Percentiles rank a stretch among this genome's conserved stretches.
phyloP scores from a whole-genome alignment of 64 coral and sea anemone species.

The Montipora cactus region DNA sequence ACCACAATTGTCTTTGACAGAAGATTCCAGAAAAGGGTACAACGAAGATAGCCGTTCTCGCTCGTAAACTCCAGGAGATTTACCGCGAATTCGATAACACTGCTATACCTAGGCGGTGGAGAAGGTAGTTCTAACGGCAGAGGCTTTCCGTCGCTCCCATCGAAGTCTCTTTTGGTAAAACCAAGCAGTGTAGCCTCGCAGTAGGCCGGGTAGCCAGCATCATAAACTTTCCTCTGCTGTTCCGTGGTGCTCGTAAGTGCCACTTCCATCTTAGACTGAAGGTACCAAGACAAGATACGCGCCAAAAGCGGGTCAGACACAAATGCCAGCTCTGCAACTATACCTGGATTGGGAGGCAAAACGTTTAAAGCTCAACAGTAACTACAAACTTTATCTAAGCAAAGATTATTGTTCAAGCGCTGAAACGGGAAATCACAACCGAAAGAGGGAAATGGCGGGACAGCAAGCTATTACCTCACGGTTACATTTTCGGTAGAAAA shows the following conservation, averaged over 20 bases:
- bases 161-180: slow-evolving; percentile 68
- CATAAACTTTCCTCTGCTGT: slow-evolving; percentile 85
- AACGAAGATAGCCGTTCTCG: slow-evolving; percentile 69
- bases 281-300: slow-evolving; percentile 81
- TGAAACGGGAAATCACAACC: no score
- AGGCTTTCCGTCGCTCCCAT: slow-evolving; percentile 64
- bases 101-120: slow-evolving; percentile 69
- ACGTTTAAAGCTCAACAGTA: neutral
- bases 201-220: slow-evolving; percentile 73
- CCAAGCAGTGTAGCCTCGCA: slow-evolving; percentile 80
- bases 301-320: slow-evolving; percentile 81
- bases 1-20: slow-evolving; percentile 83
- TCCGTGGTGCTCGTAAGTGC: slow-evolving; percentile 74
- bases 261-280: slow-evolving; percentile 86
- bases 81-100: slow-evolving; percentile 84
- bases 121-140: slow-evolving; percentile 75
- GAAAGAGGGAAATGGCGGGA: no score
- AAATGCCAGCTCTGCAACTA: slow-evolving; percentile 81
- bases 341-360: slow-evolving; percentile 37
- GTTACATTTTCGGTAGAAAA: no score
- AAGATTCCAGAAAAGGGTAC: slow-evolving; percentile 81
- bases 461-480: no score
- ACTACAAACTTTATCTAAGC: no score
- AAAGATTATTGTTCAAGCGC: no score
- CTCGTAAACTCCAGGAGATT: slow-evolving; percentile 84